phyloP scores from a whole-genome alignment of 2,888 invertebrate species.

The Cryptocephalus primarius region DNA sequence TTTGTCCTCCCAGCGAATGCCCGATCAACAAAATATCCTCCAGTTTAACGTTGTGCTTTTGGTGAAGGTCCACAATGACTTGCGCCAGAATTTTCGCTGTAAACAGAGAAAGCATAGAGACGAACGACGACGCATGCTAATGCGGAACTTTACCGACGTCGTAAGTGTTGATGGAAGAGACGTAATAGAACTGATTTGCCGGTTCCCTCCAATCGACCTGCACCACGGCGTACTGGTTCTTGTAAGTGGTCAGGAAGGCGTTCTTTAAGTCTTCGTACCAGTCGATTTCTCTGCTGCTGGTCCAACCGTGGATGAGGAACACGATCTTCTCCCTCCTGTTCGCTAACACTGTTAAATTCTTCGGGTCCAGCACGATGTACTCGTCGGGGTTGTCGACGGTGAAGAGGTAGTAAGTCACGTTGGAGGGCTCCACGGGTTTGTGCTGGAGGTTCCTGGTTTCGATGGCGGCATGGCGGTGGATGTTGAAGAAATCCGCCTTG shows the following conservation, averaged over 20 bases:
- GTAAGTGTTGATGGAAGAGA: slow-evolving; percentile 23
- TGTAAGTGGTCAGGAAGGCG: slow-evolving; percentile 18
- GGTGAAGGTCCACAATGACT: slow-evolving; percentile 17
- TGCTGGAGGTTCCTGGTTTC: slow-evolving; percentile 16
- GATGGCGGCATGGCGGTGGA: slow-evolving; percentile 20
- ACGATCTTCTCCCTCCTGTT: slow-evolving; percentile 14
- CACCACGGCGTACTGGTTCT: slow-evolving; percentile 15
- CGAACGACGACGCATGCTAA: too few species aligned
- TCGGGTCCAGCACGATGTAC: slow-evolving; percentile 13
- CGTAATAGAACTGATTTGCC: slow-evolving; percentile 20
- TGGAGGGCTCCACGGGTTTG: slow-evolving; percentile 17
- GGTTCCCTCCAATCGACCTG: slow-evolving; percentile 24
- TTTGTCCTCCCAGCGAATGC: slow-evolving; percentile 25
- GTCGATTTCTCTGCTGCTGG: slow-evolving; percentile 13
- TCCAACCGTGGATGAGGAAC: slow-evolving; percentile 25
- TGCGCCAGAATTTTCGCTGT: slow-evolving; percentile 20
- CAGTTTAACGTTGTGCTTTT: slow-evolving; percentile 17
- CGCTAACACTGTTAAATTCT: slow-evolving; percentile 13
- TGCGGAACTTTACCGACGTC: slow-evolving; percentile 18
- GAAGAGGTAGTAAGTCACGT: slow-evolving; percentile 19
- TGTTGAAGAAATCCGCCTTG: slow-evolving; percentile 20
- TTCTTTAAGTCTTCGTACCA: slow-evolving; percentile 24
- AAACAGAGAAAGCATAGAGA: slow-evolving; percentile 3
- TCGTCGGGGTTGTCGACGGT: slow-evolving; percentile 15
- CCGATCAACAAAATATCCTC: slow-evolving; percentile 21